Conservation (phyloP, 1,140 invertebrate genomes). For the Drosophila sucinea region DNA sequence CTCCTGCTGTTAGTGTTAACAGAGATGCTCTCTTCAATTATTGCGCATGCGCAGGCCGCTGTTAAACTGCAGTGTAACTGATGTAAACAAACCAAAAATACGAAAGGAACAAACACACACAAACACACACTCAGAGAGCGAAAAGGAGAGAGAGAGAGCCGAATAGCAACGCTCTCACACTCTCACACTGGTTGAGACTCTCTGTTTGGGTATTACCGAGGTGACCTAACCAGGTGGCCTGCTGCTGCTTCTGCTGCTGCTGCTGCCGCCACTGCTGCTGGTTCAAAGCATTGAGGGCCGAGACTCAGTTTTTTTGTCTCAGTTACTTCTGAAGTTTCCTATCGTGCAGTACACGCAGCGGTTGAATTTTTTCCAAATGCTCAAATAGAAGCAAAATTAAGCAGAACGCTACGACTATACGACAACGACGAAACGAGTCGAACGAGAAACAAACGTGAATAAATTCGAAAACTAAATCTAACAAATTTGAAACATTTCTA, state of each 20-base stretch:
- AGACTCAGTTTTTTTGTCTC: slow-evolving; percentile 43
- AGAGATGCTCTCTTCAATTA: neutral
- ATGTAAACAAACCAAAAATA: slow-evolving; percentile 14
- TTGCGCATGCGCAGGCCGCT: slow-evolving; percentile 2
- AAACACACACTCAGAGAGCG: neutral
- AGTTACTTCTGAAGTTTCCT: slow-evolving; percentile 72
- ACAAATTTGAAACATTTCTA: neutral
- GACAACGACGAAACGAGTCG: slow-evolving; percentile 32
- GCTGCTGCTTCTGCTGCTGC: neutral
- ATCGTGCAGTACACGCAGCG: slow-evolving; percentile 58
- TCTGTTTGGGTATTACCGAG: slow-evolving; percentile 31
- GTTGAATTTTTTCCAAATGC: slow-evolving; percentile 18
- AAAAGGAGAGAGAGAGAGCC: neutral
- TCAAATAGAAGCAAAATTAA: slow-evolving; percentile 28
- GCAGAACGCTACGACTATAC: slow-evolving; percentile 35
- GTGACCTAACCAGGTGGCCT: slow-evolving; percentile 46
- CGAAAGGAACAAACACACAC: neutral
- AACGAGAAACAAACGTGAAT: slow-evolving; percentile 17
- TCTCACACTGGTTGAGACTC: neutral
- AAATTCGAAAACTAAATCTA: neutral
- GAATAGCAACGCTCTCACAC: neutral
- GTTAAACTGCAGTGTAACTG: slow-evolving; percentile 8
- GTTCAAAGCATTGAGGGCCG: slow-evolving; percentile 42
- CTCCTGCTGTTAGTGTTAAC: neutral
- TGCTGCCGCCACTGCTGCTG: neutral